Evolutionary conservation across 2,797 vertebrate species (phyloP), one percentile per base, ranked within the genome.

Genomic region (Synaphobranchus kaupii): DNA sequence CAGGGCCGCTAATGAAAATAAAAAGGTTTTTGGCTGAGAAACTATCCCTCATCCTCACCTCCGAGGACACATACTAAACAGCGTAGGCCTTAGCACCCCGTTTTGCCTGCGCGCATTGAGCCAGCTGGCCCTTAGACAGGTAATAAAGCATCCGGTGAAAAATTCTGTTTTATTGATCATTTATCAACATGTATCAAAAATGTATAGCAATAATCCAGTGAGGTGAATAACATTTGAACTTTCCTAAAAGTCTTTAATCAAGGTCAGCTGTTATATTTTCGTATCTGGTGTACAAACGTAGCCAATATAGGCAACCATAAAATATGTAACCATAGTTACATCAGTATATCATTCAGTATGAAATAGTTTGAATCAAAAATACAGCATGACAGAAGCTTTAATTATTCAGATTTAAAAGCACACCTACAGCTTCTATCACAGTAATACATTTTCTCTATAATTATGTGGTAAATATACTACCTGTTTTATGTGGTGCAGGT

Each of bases 1-100:
- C 63, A 48, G 84, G 10, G 12, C 58, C 52, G 10, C 25, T 22
- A 60, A 88, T 50, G 44, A 88, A 88, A 83, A 54, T n/a, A 48
- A 34, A 88, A 85, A 84, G 63, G 10, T 48, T 52, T 58, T 22
- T 44, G 22, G 17, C 31, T n/a, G n/a, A n/a, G n/a, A n/a, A n/a
- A n/a, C n/a, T n/a, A n/a, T n/a, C n/a, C n/a, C n/a, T n/a, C n/a
- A n/a, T n/a, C n/a, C n/a, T n/a, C n/a, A n/a, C n/a, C n/a, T n/a
- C n/a, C n/a, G n/a, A n/a, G n/a, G n/a, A n/a, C n/a, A n/a, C n/a
- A n/a, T n/a, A n/a, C n/a, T n/a, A n/a, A n/a, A n/a, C n/a, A n/a
- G n/a, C n/a, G n/a, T n/a, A n/a, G n/a, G n/a, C n/a, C n/a, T n/a
- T n/a, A n/a, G n/a, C n/a, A n/a, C 50, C 50, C 8, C 50, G 10